phyloP scores from a whole-genome alignment of 2,113 vertebrate genomes.

The Pygoscelis antarcticus region DNA sequence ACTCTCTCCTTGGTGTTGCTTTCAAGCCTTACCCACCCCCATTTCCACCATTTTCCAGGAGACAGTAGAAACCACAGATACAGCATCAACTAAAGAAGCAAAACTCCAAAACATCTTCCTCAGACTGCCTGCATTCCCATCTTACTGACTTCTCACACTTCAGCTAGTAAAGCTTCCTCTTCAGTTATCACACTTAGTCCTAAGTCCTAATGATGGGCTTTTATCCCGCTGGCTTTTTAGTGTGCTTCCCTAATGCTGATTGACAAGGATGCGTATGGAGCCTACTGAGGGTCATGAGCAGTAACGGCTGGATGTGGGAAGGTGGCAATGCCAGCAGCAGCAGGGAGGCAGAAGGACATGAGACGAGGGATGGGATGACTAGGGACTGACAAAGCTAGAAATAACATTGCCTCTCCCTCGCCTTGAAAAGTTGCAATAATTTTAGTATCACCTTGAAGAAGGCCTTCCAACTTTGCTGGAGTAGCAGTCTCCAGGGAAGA shows the following conservation, averaged over 20 bases:
- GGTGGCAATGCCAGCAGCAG: neutral
- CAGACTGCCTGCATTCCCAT: neutral
- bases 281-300: neutral
- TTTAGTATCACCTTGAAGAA: neutral
- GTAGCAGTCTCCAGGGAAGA: neutral
- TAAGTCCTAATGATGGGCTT: neutral
- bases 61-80: neutral
- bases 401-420: neutral
- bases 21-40: neutral
- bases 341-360: neutral
- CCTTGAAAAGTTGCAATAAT: neutral
- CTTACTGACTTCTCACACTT: neutral
- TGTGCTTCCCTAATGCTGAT: neutral
- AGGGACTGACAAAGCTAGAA: neutral
- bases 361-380: neutral
- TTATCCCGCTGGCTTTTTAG: neutral
- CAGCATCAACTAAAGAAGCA: neutral
- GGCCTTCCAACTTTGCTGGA: neutral
- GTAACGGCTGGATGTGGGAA: neutral
- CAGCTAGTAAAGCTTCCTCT: neutral
- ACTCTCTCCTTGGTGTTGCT: neutral
- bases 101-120: neutral
- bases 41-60: neutral
- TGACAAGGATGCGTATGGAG: neutral
- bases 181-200: neutral